These are phyloP conservation scores for Muntiacus reevesi DNA, from an alignment of 2,113 vertebrate genomes.

Conservation along the genomic window DNA sequence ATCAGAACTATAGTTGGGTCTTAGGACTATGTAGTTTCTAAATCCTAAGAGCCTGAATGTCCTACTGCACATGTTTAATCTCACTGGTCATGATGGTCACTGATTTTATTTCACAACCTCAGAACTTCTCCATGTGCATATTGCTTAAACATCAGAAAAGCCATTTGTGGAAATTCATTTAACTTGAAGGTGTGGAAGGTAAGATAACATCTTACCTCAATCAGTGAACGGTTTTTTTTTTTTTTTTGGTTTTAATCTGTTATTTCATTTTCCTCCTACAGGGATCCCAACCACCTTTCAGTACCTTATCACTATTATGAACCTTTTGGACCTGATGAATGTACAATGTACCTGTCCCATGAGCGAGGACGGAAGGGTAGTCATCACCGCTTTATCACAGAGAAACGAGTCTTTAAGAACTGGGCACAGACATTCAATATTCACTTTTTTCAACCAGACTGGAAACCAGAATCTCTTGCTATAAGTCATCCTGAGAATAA, in stretches of 20 bases:
- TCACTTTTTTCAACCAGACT: conserved; percentile 96
- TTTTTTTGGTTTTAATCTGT: neutral
- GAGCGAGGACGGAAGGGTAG: conserved; percentile 95
- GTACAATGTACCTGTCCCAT: conserved; percentile 97
- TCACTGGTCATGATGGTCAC: neutral
- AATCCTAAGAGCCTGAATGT: neutral
- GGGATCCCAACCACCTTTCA: conserved; percentile 89
- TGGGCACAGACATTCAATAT: conserved; percentile 97
- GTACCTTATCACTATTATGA: conserved; percentile 99
- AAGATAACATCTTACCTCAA: conserved; percentile 59
- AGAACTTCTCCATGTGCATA: conserved; percentile 13
- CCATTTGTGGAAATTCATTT: conserved; percentile 32
- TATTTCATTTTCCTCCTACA: conserved; percentile 73
- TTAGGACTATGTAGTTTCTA: neutral
- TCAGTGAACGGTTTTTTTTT: neutral
- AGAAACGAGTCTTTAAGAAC: conserved; percentile 95
- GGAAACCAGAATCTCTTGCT: conserved; percentile 86
- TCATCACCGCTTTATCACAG: conserved; percentile 98
- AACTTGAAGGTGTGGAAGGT: conserved; percentile 6
- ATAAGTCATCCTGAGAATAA: conserved; percentile 46
- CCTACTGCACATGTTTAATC: neutral
- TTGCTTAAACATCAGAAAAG: conserved; percentile 52
- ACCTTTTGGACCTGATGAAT: conserved; percentile 92
- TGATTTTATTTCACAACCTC: conserved; percentile 38
- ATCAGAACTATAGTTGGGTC: neutral